Evolutionary conservation across 2,113 vertebrate genomes (phyloP).

Genomic region (Emydura subglobosa): DNA sequence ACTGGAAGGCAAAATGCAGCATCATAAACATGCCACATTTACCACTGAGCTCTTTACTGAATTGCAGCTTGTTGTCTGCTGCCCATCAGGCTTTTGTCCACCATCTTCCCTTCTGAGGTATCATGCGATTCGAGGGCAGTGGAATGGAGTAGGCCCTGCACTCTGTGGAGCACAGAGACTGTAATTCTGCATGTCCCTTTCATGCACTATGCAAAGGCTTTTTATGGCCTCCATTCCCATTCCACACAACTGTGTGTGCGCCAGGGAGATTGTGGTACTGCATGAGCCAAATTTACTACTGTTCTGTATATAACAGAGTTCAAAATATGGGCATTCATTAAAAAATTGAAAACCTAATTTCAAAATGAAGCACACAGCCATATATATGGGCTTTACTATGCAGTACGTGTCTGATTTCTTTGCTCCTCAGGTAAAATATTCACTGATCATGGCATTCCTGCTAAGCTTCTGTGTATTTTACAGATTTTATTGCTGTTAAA

Average conservation of each 20-base stretch:
- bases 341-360: neutral
- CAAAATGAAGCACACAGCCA: neutral
- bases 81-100: neutral
- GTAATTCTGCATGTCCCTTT: accelerated
- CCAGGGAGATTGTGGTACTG: neutral
- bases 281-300: neutral
- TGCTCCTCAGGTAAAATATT: accelerated
- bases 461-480: neutral
- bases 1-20: neutral
- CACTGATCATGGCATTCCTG: neutral
- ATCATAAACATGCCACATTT: neutral
- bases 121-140: accelerated
- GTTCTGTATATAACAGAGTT: neutral
- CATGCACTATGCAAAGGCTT: neutral
- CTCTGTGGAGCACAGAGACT: neutral
- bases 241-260: neutral
- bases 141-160: neutral
- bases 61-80: neutral
- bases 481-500: neutral
- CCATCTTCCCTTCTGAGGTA: neutral
- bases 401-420: neutral
- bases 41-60: neutral
- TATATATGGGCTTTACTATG: neutral
- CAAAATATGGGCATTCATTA: neutral
- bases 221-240: neutral